Conservation (phyloP, 2,113 vertebrate species). For the Puntigrus tetrazona region DNA sequence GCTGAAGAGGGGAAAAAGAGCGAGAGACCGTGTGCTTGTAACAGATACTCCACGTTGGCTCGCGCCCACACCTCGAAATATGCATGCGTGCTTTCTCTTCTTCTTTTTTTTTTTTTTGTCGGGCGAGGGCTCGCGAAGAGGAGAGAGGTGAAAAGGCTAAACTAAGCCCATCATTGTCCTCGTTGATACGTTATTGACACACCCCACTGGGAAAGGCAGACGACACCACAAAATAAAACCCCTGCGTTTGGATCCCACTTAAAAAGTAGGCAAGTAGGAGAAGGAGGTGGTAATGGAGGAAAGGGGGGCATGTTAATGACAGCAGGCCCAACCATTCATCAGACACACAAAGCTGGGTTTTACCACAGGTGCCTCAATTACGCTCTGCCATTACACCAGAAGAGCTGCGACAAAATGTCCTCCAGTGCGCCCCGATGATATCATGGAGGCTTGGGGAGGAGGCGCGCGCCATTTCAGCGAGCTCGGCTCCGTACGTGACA, state of each 20-base stretch:
- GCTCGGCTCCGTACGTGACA: neutral
- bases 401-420: slow-evolving; percentile 54
- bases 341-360: slow-evolving; percentile 66
- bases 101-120: slow-evolving; percentile 48
- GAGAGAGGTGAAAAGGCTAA: slow-evolving; percentile 79
- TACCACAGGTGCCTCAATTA: slow-evolving; percentile 67
- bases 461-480: slow-evolving; percentile 27
- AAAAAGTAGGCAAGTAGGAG: slow-evolving; percentile 64
- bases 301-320: slow-evolving; percentile 60
- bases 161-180: slow-evolving; percentile 74
- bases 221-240: slow-evolving; percentile 39
- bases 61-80: slow-evolving; percentile 41
- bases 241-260: slow-evolving; percentile 51
- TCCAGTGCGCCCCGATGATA: slow-evolving; percentile 37
- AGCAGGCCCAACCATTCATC: slow-evolving; percentile 52
- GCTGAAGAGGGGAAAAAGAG: slow-evolving; percentile 29
- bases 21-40: slow-evolving; percentile 51
- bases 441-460: slow-evolving; percentile 26
- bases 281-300: slow-evolving; percentile 25
- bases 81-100: slow-evolving; percentile 34
- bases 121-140: slow-evolving; percentile 38
- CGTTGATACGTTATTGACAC: slow-evolving; percentile 70
- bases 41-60: slow-evolving; percentile 57
- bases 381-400: slow-evolving; percentile 23
- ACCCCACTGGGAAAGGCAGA: slow-evolving; percentile 65